phyloP scores from a whole-genome alignment of 1,140 invertebrate species.

The Aphelinus certus region DNA sequence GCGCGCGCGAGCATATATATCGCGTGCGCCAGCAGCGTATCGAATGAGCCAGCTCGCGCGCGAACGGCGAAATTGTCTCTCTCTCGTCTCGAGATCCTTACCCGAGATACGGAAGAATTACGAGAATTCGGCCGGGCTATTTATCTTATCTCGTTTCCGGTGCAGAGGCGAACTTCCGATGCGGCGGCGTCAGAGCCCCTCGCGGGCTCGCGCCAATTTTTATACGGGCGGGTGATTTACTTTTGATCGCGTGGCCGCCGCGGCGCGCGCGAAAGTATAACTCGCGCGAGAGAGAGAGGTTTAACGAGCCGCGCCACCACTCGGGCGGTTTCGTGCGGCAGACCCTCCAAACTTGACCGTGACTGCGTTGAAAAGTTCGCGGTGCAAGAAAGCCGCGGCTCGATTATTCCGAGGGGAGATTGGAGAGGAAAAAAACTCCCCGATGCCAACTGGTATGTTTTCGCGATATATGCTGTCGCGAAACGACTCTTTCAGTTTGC shows the following conservation, averaged over 20 bases:
- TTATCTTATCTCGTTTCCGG: slow-evolving; percentile 25
- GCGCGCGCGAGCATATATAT: too few relatives aligned
- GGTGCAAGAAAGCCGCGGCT: too few relatives aligned
- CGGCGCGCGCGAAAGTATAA: slow-evolving; percentile 17
- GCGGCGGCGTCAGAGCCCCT: background rate
- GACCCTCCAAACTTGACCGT: too few relatives aligned
- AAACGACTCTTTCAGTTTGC: too few relatives aligned
- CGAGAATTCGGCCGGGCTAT: slow-evolving; percentile 1
- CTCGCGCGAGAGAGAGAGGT: slow-evolving; percentile 12
- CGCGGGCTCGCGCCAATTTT: background rate
- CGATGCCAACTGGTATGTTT: too few relatives aligned
- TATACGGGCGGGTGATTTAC: too few relatives aligned
- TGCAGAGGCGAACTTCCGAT: background rate
- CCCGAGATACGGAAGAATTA: slow-evolving; percentile 10
- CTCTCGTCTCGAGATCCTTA: slow-evolving; percentile 32
- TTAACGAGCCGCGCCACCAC: background rate
- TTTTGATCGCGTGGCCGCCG: background rate
- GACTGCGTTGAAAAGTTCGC: too few relatives aligned
- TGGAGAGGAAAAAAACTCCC: too few relatives aligned
- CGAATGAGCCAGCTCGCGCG: background rate
- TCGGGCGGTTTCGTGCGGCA: background rate
- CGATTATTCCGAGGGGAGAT: too few relatives aligned
- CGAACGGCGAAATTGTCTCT: slow-evolving; percentile 17
- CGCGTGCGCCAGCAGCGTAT: background rate
- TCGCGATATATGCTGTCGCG: too few relatives aligned